A percentile compares a stretch with the other conserved stretches of the same genome.
Evolutionary conservation across 2,797 vertebrate species (phyloP).

Genomic region (Xenops minutus): DNA sequence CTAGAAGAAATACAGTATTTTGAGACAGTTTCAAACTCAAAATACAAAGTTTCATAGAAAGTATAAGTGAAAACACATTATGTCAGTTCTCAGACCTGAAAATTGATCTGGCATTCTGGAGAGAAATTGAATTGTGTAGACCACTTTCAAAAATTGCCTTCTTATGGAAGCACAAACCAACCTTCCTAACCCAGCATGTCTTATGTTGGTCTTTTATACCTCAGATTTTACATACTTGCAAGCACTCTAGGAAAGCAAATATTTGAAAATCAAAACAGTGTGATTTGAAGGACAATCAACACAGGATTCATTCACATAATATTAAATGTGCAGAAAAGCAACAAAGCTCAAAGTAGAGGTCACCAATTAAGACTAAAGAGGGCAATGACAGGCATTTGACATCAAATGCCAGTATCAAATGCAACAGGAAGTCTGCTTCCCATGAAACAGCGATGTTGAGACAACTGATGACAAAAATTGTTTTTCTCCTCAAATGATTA

Average conservation of each 20-base stretch:
- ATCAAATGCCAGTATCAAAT: constrained; percentile 29
- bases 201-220: neutral
- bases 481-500: constrained; percentile 76
- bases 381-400: neutral
- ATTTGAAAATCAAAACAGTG: neutral
- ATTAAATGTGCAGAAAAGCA: neutral
- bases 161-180: neutral
- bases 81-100: neutral
- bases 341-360: neutral
- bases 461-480: constrained; percentile 68
- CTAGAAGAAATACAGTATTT: neutral
- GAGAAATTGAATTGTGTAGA: neutral
- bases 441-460: constrained; percentile 34
- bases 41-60: neutral
- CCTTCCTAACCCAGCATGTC: neutral
- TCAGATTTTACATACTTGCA: neutral
- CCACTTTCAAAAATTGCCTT: neutral
- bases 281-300: neutral
- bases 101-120: neutral
- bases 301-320: neutral
- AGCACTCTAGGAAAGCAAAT: neutral
- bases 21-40: neutral
- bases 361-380: neutral
- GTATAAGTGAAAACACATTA: neutral
- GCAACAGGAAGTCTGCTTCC: constrained; percentile 47